These are phyloP conservation scores for Fragum sueziense DNA, from an alignment of 2,888 invertebrate species.

Conservation along the genomic window DNA sequence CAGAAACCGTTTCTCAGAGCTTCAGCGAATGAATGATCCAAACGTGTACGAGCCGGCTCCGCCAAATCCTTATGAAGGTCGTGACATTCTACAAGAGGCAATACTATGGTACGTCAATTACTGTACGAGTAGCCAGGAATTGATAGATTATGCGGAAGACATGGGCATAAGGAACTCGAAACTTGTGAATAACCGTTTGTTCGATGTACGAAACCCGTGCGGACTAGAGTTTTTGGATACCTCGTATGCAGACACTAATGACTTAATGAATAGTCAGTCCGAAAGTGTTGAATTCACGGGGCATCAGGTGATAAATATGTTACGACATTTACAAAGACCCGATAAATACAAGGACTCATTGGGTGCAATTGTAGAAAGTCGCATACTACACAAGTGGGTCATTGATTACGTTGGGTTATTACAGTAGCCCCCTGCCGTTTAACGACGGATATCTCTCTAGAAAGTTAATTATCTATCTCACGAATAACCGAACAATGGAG, in stretches of 20 bases:
- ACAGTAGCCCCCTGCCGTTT: background rate
- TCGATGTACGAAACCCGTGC: background rate
- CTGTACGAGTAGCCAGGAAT: background rate
- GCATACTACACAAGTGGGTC: background rate
- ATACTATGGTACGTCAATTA: background rate
- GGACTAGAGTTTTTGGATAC: background rate
- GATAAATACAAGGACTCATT: background rate
- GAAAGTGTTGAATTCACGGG: background rate
- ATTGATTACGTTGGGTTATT: background rate
- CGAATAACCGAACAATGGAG: no score
- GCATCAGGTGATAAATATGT: background rate
- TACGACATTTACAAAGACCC: background rate
- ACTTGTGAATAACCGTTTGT: background rate
- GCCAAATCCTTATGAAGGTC: background rate
- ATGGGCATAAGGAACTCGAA: background rate
- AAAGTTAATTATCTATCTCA: no score
- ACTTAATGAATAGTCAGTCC: background rate
- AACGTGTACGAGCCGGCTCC: background rate
- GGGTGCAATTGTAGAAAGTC: background rate
- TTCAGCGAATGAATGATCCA: background rate
- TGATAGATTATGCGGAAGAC: background rate
- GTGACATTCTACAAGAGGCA: background rate
- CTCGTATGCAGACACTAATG: background rate
- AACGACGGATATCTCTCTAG: background rate
- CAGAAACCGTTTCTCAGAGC: background rate